Percentiles rank a stretch among this genome's conserved stretches.
These are phyloP conservation scores for Aeoliscus strigatus DNA, from an alignment of 2,797 vertebrate genomes.

Conservation along the genomic window DNA sequence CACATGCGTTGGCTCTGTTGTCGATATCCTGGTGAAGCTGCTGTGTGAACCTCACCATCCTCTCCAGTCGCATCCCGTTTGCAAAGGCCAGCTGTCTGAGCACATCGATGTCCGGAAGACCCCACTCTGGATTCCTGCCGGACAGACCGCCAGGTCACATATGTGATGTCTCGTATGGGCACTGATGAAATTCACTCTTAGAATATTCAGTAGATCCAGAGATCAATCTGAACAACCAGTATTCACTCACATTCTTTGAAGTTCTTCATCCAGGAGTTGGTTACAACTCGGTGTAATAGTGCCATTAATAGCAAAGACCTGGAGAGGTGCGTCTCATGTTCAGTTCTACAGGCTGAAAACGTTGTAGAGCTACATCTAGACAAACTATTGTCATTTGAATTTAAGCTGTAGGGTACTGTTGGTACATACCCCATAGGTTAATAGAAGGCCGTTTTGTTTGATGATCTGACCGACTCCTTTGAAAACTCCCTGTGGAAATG, in stretches of 20 bases:
- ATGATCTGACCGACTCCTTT: slow-evolving; percentile 70
- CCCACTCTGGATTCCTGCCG: slow-evolving; percentile 74
- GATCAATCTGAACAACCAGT: no score
- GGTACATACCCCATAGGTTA: slow-evolving; percentile 69
- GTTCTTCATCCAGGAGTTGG: slow-evolving; percentile 62
- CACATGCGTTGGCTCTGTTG: background rate
- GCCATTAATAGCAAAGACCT: slow-evolving; percentile 73
- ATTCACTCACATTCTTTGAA: slow-evolving; percentile 56
- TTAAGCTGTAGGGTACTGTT: no score
- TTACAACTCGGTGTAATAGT: slow-evolving; percentile 69
- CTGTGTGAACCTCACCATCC: slow-evolving; percentile 60
- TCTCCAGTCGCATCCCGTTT: slow-evolving; percentile 64
- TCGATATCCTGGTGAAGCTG: background rate
- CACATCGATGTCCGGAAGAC: slow-evolving; percentile 73
- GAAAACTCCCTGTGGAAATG: slow-evolving; percentile 61
- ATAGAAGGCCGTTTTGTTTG: slow-evolving; percentile 65
- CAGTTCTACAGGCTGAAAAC: no score
- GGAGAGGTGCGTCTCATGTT: slow-evolving; percentile 20
- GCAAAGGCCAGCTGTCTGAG: slow-evolving; percentile 69
- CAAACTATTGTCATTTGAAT: no score
- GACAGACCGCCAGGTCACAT: background rate
- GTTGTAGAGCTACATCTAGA: background rate
- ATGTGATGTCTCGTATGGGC: no score
- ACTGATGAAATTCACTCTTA: no score
- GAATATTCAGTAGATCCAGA: no score